phyloP scores from a whole-genome alignment of 2,113 vertebrate genomes.

The Rhizomys pruinosus region DNA sequence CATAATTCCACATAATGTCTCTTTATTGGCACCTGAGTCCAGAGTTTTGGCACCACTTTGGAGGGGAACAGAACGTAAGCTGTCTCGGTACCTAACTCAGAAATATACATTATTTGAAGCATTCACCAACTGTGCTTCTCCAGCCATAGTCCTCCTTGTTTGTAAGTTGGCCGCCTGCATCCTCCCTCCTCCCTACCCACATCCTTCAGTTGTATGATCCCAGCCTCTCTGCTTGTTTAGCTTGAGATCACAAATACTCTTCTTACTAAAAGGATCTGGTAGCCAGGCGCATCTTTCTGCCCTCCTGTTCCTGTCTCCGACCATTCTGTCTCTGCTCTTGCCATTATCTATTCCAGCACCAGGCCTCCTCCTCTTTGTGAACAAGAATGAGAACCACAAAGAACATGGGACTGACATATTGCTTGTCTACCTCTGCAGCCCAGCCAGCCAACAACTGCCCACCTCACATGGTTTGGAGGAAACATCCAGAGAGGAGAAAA shows the following conservation, averaged over 20 bases:
- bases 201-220: neutral
- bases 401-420: neutral
- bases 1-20: neutral
- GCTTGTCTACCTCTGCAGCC: neutral
- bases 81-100: accelerated
- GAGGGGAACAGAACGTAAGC: neutral
- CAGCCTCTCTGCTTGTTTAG: neutral
- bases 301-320: neutral
- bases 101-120: neutral
- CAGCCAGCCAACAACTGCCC: neutral
- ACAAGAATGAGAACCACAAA: neutral
- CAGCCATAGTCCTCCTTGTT: too few species aligned
- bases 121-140: accelerated
- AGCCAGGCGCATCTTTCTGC: neutral
- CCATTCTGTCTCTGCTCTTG: neutral
- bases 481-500: slow-evolving; percentile 67
- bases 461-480: neutral
- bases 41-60: neutral
- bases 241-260: neutral
- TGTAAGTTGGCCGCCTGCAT: neutral
- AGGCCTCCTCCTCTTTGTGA: neutral
- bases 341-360: accelerated
- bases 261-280: neutral
- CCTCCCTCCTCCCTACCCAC: neutral
- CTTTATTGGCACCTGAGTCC: too few species aligned